Percentiles rank a stretch among this genome's conserved stretches.
Conservation (phyloP, 2,888 invertebrate species). For the Noctua janthina region DNA sequence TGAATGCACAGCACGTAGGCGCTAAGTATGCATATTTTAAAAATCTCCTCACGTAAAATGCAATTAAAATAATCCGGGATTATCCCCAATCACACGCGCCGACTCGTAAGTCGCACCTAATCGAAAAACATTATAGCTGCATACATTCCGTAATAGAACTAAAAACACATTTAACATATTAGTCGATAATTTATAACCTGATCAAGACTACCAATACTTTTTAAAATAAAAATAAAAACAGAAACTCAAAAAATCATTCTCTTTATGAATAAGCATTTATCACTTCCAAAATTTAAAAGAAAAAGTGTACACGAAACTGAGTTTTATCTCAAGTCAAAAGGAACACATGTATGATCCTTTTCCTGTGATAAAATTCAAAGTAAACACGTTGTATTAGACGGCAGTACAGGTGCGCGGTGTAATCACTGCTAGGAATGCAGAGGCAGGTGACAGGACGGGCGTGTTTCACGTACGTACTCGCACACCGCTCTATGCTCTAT, state of each 20-base stretch:
- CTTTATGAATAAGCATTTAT: conserved; percentile 39
- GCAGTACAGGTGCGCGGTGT: conserved; percentile 82
- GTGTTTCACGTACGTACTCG: conserved; percentile 64
- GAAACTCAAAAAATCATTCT: conserved; percentile 27
- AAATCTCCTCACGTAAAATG: conserved; percentile 37
- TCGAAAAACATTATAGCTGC: conserved; percentile 39
- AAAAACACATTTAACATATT: conserved; percentile 50
- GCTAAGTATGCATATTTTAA: conserved; percentile 53
- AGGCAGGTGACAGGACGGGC: conserved; percentile 89
- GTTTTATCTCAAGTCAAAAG: conserved; percentile 56
- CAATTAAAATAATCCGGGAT: conserved; percentile 54
- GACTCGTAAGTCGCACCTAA: conserved; percentile 40
- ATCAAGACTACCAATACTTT: conserved; percentile 10
- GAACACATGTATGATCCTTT: conserved; percentile 64
- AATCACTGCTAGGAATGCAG: conserved; percentile 87
- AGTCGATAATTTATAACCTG: conserved; percentile 41
- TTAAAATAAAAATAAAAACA: neutral
- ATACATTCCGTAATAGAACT: conserved; percentile 52
- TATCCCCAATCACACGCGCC: conserved; percentile 43
- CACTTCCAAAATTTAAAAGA: conserved; percentile 19
- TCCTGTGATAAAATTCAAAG: conserved; percentile 74
- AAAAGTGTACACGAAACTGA: conserved; percentile 23
- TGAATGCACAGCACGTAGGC: conserved; percentile 25
- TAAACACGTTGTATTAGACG: conserved; percentile 70
- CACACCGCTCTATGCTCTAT: conserved; percentile 69